Base-by-base conservation (phyloP, 37 sponge, comb jelly and placozoan species). In the Halichondria panicea region DNA sequence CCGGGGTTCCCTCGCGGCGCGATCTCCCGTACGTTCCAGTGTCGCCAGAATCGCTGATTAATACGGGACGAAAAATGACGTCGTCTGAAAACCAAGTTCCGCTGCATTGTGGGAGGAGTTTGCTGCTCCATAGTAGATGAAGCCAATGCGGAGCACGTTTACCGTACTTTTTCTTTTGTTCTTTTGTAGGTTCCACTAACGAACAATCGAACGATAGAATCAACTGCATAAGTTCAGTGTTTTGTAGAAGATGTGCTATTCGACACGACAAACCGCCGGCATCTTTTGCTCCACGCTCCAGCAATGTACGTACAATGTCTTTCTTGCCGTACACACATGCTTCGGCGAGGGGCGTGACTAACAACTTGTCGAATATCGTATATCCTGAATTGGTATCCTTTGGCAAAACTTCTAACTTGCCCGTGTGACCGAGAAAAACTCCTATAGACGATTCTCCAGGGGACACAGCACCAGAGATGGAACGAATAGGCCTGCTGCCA, bases 311-410 rank as follows among this genome's bases (percentile, higher is more conserved):
- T 34, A 84, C 74, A 24, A 76, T 39, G 4, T 58, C 61, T 1
- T 18, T n/a, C 43, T 71, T 55, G 12, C 52, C 58, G 28, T 44
- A 62, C 27, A 54, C 72, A 64, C 85, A 84, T 9, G 90, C 90
- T 25, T 84, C 90, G 2, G 81, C 85, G 2, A 90, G 68, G 21
- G 90, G 77, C 1, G 90, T 84, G 70, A 90, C 45, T 24, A 43
- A 53, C 5, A 80, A 11, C 30, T 76, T 22, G 34, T 68, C 66
- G 44, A 90, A 90, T 1, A 19, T n/a, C 18, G 21, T 80, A 36
- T 30, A 25, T 15, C 54, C 58, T 0, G 31, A 25, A 9, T 19
- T 5, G 0, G 66, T 33, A 2, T 43, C 85, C 54, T 36, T 61
- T 5, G 11, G 34, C 4, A 41, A 1, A 32, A 61, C 38, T 40